Evolutionary conservation across 2,888 invertebrate species (phyloP), one percentile per base, ranked within the genome.

Genomic region (Noctua janthe): DNA sequence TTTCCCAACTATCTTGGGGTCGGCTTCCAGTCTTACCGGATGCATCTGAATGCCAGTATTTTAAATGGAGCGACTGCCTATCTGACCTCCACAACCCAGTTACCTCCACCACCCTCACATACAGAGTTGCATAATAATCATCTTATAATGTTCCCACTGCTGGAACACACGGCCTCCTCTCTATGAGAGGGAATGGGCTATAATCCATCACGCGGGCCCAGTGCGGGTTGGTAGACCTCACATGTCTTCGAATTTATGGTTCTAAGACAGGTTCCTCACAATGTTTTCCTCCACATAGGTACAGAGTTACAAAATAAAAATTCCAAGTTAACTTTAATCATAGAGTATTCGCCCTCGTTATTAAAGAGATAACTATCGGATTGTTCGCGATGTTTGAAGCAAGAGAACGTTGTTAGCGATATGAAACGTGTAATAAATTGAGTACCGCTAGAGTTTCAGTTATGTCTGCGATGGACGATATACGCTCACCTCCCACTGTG

Each of bases 331-430:
- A 80, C 43, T 82, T 74, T 88, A 88, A 88, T 85, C 81, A 77
- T 49, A 76, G 71, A 76, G 67, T 82, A 82, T 89, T 82, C 85
- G 85, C 71, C 82, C 83, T 89, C 78, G 80, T 89, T 88, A 88
- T 89, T 88, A 89, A 49, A 88, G 47, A 89, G 89, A 89, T 89
- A 85, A 87, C 78, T 84, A 89, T 89, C 89, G 84, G 76, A 83
- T 84, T 85, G 83, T 86, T 84, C 81, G 82, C 88, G 83, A 87
- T 84, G 85, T 89, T 84, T 81, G 71, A 83, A 76, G 80, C 83
- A 74, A 84, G 81, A 80, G 85, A 78, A 81, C 84, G 81, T 84
- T 83, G 88, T 84, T 88, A 88, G 86, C 81, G 74, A 87, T 85
- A 83, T 81, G 76, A 84, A 77, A 88, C 80, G 78, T 80, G 88